Evolutionary conservation across 2,888 invertebrate genomes (phyloP).

Genomic region (Baronia brevicornis): DNA sequence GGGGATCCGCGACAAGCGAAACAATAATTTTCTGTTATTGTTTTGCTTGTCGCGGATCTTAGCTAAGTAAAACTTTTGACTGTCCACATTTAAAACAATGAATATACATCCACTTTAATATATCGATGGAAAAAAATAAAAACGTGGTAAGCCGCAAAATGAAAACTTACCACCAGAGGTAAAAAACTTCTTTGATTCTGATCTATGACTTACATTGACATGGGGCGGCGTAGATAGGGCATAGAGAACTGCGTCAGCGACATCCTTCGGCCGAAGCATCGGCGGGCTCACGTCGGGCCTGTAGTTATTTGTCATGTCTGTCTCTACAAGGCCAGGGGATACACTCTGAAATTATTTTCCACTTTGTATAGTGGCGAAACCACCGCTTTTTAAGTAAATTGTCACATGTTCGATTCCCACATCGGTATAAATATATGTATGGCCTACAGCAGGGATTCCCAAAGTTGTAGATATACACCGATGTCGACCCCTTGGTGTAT

Average conservation of each 20-base stretch:
- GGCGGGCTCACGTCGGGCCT: slow-evolving; percentile 44
- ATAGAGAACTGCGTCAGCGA: slow-evolving; percentile 78
- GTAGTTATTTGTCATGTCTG: slow-evolving; percentile 45
- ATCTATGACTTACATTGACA: slow-evolving; percentile 46
- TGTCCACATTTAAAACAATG: too few species aligned
- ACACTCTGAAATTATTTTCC: slow-evolving; percentile 66
- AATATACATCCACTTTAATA: too few species aligned
- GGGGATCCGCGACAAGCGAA: too few species aligned
- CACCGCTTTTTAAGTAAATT: too few species aligned
- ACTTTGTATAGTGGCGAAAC: neutral
- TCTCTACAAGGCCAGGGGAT: slow-evolving; percentile 78
- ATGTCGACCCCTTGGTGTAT: too few species aligned
- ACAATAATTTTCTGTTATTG: too few species aligned
- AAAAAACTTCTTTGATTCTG: neutral
- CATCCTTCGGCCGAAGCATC: slow-evolving; percentile 66
- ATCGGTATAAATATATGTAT: neutral
- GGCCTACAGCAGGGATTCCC: slow-evolving; percentile 1
- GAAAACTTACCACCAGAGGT: neutral
- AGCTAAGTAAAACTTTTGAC: neutral
- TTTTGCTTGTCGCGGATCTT: too few species aligned
- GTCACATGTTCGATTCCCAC: too few species aligned
- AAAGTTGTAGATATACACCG: too few species aligned
- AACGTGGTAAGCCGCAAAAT: too few species aligned
- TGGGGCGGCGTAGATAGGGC: slow-evolving; percentile 77
- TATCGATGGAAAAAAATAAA: too few species aligned